phyloP scores from a whole-genome alignment of 2,797 vertebrate species.

The Tachyglossus aculeatus region DNA sequence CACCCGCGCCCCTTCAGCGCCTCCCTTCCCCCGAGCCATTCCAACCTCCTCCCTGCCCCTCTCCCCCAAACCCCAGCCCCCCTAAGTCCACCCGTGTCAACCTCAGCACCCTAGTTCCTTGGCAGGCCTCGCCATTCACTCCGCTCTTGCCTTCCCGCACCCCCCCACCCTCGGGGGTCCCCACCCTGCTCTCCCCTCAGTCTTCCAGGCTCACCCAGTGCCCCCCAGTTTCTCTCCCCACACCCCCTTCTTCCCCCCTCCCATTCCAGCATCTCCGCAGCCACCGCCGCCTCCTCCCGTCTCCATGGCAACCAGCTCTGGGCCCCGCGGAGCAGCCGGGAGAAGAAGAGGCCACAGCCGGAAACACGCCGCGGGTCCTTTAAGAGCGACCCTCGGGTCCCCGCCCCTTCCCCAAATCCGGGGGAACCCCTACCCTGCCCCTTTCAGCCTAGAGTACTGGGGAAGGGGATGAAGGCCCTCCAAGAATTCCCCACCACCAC shows the following conservation, averaged over 20 bases:
- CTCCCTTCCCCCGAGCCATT: not conserved
- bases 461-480: not conserved
- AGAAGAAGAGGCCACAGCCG: slow-evolving; percentile 28
- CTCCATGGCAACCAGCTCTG: slow-evolving; percentile 62
- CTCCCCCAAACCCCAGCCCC: not conserved
- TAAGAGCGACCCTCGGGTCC: slow-evolving; percentile 38
- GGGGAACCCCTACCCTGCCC: not conserved
- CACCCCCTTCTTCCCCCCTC: no score
- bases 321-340: slow-evolving; percentile 59
- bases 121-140: not conserved
- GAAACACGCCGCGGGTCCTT: slow-evolving; percentile 60
- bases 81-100: not conserved
- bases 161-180: not conserved
- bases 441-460: not conserved
- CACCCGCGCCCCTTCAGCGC: no score
- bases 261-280: not conserved
- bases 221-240: not conserved
- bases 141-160: not conserved
- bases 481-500: not conserved
- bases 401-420: not conserved
- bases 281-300: slow-evolving; percentile 62
- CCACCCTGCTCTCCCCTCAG: not conserved
- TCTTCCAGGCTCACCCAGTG: not conserved
- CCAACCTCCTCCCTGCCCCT: accelerated
- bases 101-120: not conserved